Evolutionary conservation across 2,888 invertebrate species (phyloP), one percentile per base, ranked within the genome.

Genomic region (Caenorhabditis sp.): DNA sequence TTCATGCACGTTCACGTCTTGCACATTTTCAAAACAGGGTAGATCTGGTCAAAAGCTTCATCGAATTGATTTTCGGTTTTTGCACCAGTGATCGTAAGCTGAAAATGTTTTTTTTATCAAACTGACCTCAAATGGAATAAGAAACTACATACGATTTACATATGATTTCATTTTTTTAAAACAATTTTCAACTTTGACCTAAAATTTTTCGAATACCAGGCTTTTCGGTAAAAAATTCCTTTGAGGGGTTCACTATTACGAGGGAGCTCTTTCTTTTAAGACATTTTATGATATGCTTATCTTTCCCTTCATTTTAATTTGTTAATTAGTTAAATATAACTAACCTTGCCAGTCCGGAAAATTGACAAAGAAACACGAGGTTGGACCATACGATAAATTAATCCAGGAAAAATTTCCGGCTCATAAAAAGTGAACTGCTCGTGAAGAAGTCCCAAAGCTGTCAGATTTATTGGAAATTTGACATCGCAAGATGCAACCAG

Each of bases 351-450:
- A 89, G 97, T 97, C 0, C 97, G 97, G 90, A 99, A 99, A 89
- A 99, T 97, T 12, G 99, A 90, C 76, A 99, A 90, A 4, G 97
- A 97, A 79, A 99, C 93, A 81, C 95, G 92, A 0, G 97, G 97
- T 86, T 94, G 93, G 52, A 97, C 94, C 83, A 81, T 87, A 85
- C 97, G 91, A 89, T 99, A 99, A 67, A 99, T 95, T 31, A 99
- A 91, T n/a, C 97, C 99, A 8, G 99, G 97, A 89, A 99, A 99
- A 64, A 99, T 90, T 89, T 99, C 99, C 0, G 99, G 97, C 89
- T 99, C 99, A 88, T 99, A 99, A 63, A 94, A 91, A 60, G 68
- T 71, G 88, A 93, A 94, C 88, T 93, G 93, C 76, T 92, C 92
- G 88, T 94, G 94, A 3, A 93, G 93, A n/a, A 93, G 89, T 57